Conservation (phyloP, 1,140 invertebrate genomes). For the Euwallacea similis region DNA sequence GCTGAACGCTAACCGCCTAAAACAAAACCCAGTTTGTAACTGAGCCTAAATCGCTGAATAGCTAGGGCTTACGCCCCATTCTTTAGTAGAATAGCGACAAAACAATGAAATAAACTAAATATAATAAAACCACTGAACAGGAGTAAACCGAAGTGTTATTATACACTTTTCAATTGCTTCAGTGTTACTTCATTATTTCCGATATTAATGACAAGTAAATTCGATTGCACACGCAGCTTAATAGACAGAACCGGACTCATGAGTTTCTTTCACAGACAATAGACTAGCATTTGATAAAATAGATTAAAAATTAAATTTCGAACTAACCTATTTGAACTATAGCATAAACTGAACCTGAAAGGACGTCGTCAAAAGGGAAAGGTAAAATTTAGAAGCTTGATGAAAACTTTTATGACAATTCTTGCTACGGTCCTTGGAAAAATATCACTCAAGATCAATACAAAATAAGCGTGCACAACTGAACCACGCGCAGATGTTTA, state of each 20-base stretch:
- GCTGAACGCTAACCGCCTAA: neutral
- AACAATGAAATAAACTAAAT: constrained; percentile 3
- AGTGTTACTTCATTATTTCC: constrained; percentile 19
- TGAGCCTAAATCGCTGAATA: constrained; percentile 18
- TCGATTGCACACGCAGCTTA: neutral
- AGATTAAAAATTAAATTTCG: too few species aligned
- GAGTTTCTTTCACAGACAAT: too few species aligned
- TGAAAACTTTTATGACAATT: too few species aligned
- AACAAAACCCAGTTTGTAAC: constrained; percentile 16
- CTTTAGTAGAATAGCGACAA: neutral
- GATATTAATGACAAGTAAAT: constrained; percentile 18
- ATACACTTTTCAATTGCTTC: constrained; percentile 27
- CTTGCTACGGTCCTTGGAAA: too few species aligned
- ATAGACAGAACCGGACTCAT: too few species aligned
- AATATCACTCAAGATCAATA: constrained; percentile 14
- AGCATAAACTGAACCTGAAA: too few species aligned
- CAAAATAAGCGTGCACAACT: constrained; percentile 18
- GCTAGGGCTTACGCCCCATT: constrained; percentile 4
- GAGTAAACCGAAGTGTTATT: constrained; percentile 34
- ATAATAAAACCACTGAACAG: constrained; percentile 22
- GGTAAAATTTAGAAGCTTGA: too few species aligned
- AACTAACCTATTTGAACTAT: too few species aligned
- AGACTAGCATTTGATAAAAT: too few species aligned
- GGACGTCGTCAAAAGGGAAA: too few species aligned
- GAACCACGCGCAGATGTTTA: constrained; percentile 41